Base-by-base conservation (phyloP, 2,888 invertebrate genomes). In the Drosophila fungiperda region DNA sequence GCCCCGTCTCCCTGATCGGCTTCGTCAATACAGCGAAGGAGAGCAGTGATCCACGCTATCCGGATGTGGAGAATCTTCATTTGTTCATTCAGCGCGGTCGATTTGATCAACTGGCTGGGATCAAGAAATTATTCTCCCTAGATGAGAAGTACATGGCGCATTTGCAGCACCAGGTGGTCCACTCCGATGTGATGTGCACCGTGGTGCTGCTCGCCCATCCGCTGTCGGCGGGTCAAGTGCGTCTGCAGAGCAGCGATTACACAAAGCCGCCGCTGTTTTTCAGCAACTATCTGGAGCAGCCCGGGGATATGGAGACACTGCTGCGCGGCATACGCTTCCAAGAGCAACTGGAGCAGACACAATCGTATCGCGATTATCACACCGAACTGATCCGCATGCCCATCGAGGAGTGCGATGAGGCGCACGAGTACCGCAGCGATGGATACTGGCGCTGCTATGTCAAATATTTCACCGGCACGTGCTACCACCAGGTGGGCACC, bases 401-500 rank as follows among this genome's bases (percentile, higher is more conserved):
- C 20, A 70, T 92, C 12, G 59, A 57, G 0, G 90, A 90, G 65
- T 92, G 92, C 61, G 85, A 92, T 4, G 55, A 76, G 3, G 57
- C 82, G 7, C 63, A 87, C 17, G 72, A 89, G 2, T 82, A 71
- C 40, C 79, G 78, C 29, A 80, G 79, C 2, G 87, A 85, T 7
- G 87, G 55, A 6, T 97, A 96, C 89, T 96, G 96, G 95, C 94
- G 94, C 42, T 97, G 97, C 76, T 95, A 95, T 58, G 93, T 94
- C 74, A 93, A 95, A n/a, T 96, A 96, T 87, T 94, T 94, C 66
- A 95, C 95, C 0, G 94, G 94, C 58, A 96, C 96, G 0, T 95
- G 95, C 58, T 97, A 95, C 83, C 96, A 96, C 90, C 96, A 95
- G 1, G 93, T 94, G 0, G 95, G 96, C 0, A 96, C 96, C 0